Conservation (phyloP, 2,797 vertebrate species). For the Arrhamphus sclerolepis region DNA sequence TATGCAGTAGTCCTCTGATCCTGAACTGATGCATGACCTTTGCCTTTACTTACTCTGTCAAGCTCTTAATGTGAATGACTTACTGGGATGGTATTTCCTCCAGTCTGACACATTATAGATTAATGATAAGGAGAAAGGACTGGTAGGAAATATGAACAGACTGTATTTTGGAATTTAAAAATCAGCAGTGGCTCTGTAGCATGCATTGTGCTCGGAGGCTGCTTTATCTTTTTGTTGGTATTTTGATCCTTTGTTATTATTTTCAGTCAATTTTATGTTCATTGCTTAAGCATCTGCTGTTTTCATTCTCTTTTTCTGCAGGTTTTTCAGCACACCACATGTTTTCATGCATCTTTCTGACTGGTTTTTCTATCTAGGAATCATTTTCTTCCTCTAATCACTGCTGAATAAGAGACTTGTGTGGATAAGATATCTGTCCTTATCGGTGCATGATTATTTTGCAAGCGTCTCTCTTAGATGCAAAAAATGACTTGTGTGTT, state of each 20-base stretch:
- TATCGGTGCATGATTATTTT: constrained; percentile 47
- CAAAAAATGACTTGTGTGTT: too few species aligned
- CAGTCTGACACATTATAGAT: constrained; percentile 10
- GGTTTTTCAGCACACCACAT: constrained; percentile 15
- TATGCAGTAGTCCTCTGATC: constrained; percentile 35
- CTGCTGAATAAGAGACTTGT: constrained; percentile 13
- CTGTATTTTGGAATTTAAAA: constrained; percentile 5
- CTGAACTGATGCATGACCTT: constrained; percentile 48
- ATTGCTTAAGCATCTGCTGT: constrained; percentile 17
- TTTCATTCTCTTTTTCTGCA: constrained; percentile 20
- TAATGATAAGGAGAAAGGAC: background rate
- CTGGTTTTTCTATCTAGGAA: background rate
- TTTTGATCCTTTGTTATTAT: constrained; percentile 15
- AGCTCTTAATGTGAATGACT: constrained; percentile 12
- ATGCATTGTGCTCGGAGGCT: constrained; percentile 39
- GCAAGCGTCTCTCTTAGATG: background rate
- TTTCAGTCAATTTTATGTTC: constrained; percentile 13
- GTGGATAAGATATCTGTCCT: background rate
- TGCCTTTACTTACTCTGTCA: constrained; percentile 7
- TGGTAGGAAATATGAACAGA: constrained; percentile 6
- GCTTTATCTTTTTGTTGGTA: constrained; percentile 17
- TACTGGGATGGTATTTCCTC: constrained; percentile 1
- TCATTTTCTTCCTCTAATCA: constrained; percentile 34
- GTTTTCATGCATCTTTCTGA: constrained; percentile 14
- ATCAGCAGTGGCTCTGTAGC: constrained; percentile 31